Percentiles rank a stretch among this genome's conserved stretches.
phyloP scores from a whole-genome alignment of 1,140 invertebrate genomes.

The Drosophila ambigua region DNA sequence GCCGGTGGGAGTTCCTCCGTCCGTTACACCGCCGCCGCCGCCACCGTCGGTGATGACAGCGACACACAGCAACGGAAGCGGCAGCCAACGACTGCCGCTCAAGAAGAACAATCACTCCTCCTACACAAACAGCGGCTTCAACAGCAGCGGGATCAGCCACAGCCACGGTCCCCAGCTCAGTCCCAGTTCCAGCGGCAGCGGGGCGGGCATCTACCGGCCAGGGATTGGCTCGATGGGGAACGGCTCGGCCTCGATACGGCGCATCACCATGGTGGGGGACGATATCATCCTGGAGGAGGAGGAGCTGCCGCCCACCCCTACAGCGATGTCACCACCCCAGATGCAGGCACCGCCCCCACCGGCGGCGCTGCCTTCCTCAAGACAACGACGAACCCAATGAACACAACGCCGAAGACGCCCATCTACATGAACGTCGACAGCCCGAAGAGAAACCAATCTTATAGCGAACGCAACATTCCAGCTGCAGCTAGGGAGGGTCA shows the following conservation, averaged over 20 bases:
- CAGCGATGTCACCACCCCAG: constrained; percentile 15
- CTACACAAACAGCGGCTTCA: constrained; percentile 74
- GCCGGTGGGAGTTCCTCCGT: constrained; percentile 21
- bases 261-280: constrained; percentile 78
- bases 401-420: constrained; percentile 32
- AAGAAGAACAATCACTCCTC: constrained; percentile 81
- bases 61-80: constrained; percentile 14
- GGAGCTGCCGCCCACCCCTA: constrained; percentile 54
- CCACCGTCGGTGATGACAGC: constrained; percentile 44
- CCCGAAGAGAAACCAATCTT: constrained; percentile 73
- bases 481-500: constrained; percentile 36
- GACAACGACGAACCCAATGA: constrained; percentile 13
- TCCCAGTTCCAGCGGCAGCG: constrained; percentile 20
- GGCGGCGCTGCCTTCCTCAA: constrained; percentile 1
- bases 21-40: constrained; percentile 36
- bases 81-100: constrained; percentile 40
- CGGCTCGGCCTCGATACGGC: constrained; percentile 42
- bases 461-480: constrained; percentile 43
- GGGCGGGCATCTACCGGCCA: constrained; percentile 57
- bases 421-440: constrained; percentile 77
- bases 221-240: constrained; percentile 50
- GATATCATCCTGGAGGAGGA: constrained; percentile 83
- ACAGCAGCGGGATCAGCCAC: constrained; percentile 46
- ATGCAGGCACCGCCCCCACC: constrained; percentile 34
- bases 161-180: constrained; percentile 5